A percentile compares a stretch with the other conserved stretches of the same genome.
These are phyloP conservation scores for Montipora capricornis DNA, from an alignment of 64 coral and sea anemone species.

Conservation along the genomic window DNA sequence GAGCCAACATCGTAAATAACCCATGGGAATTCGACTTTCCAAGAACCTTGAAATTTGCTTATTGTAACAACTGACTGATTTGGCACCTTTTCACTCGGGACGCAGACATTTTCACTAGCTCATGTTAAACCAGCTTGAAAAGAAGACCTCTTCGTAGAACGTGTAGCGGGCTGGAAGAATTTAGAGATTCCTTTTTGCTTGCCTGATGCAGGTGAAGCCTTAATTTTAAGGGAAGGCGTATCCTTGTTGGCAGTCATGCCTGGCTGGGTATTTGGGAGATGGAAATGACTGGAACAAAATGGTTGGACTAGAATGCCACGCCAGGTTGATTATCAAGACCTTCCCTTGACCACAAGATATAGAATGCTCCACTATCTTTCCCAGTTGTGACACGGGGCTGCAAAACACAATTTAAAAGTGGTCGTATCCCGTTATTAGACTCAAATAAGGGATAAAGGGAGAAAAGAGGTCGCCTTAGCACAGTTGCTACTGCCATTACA, in stretches of 20 bases:
- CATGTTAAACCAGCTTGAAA: not conserved
- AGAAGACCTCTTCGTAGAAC: slow-evolving; percentile 12
- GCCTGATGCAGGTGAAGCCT: slow-evolving; percentile 15
- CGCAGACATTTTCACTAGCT: slow-evolving; percentile 17
- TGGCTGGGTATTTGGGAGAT: slow-evolving; percentile 27
- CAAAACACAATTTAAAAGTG: slow-evolving; percentile 10
- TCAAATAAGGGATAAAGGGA: not conserved
- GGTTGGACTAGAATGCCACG: not conserved
- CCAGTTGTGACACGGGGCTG: not conserved
- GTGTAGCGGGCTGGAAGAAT: slow-evolving; percentile 5
- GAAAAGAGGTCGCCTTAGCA: slow-evolving; percentile 15
- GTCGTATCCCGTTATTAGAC: not conserved
- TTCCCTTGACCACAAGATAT: slow-evolving; percentile 26
- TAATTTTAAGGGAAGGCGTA: not conserved
- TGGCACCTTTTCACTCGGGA: slow-evolving; percentile 17
- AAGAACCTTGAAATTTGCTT: slow-evolving; percentile 35
- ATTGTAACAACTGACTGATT: not conserved
- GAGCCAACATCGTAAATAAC: no score
- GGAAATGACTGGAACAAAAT: slow-evolving; percentile 29
- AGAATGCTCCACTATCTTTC: not conserved
- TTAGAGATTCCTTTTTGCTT: slow-evolving; percentile 2
- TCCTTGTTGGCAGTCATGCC: not conserved
- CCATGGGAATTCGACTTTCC: slow-evolving; percentile 52
- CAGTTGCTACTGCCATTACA: slow-evolving; percentile 17
- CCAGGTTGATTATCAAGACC: not conserved